Percentiles rank a stretch among this genome's conserved stretches.
These are phyloP conservation scores for Euwallacea fornicatus DNA, from an alignment of 1,140 invertebrate species.

Conservation along the genomic window DNA sequence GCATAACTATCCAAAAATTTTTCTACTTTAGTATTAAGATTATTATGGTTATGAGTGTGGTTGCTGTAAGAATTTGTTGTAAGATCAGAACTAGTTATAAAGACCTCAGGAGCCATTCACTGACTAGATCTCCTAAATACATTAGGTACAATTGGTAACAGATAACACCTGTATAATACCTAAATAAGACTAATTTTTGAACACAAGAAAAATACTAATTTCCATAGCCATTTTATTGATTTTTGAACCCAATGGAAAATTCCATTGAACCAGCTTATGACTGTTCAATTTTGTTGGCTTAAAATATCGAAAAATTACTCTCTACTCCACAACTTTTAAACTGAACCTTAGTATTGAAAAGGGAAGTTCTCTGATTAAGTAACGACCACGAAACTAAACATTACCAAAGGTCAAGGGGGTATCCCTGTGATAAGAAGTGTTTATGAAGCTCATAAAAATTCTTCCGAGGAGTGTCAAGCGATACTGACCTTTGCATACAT, in stretches of 20 bases:
- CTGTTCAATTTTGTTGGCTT: no score
- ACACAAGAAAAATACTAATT: neutral
- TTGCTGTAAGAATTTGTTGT: neutral
- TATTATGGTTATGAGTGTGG: no score
- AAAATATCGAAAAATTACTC: neutral
- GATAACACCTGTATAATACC: neutral
- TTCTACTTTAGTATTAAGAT: no score
- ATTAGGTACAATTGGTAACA: neutral
- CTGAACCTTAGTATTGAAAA: neutral
- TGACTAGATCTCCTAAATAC: neutral
- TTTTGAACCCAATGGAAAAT: conserved; percentile 26
- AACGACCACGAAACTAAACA: conserved; percentile 1
- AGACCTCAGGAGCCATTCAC: neutral
- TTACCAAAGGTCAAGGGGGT: conserved; percentile 22
- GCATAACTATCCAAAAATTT: no score
- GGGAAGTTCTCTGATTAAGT: conserved; percentile 2
- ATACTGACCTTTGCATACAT: conserved; percentile 48
- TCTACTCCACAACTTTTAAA: neutral
- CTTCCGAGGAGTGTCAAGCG: conserved; percentile 29
- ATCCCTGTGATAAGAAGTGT: conserved; percentile 28
- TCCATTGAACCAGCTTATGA: conserved; percentile 4
- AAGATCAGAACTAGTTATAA: neutral
- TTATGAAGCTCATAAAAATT: conserved; percentile 16
- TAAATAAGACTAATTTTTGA: neutral
- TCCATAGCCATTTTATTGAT: conserved; percentile 16